Percentiles rank a stretch among this genome's conserved stretches.
Conservation (phyloP, 2,113 vertebrate genomes). For the Donacobius atricapilla region DNA sequence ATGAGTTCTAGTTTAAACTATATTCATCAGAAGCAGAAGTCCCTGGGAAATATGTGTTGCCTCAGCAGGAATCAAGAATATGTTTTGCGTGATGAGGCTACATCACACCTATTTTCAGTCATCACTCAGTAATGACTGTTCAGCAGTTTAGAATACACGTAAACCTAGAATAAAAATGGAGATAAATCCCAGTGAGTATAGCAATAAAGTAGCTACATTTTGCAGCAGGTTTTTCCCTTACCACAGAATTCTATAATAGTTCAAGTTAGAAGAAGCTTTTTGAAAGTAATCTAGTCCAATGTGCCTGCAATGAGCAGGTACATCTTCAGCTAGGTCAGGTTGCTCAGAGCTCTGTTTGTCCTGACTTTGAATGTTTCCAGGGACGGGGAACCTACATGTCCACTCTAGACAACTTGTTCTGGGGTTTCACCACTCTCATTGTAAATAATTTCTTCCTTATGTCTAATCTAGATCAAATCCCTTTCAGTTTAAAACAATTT, state of each 20-base stretch:
- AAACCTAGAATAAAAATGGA: not conserved
- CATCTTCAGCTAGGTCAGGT: not conserved
- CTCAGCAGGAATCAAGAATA: not conserved
- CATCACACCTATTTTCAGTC: not conserved
- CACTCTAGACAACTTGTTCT: not conserved
- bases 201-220: not conserved
- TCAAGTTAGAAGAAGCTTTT: not conserved
- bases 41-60: not conserved
- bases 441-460: not conserved
- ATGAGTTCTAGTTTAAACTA: not conserved
- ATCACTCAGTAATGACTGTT: not conserved
- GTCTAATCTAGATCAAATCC: not conserved
- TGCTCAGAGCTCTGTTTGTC: not conserved
- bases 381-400: not conserved
- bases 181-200: not conserved
- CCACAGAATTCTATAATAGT: not conserved
- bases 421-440: not conserved
- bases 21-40: not conserved
- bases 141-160: not conserved
- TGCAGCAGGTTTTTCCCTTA: not conserved
- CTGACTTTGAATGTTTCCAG: not conserved
- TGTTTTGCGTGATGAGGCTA: not conserved
- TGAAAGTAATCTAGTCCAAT: not conserved
- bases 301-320: not conserved
- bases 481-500: not conserved